These are phyloP conservation scores for Galendromus occidentalis DNA, from an alignment of 1,140 invertebrate species.

Conservation along the genomic window DNA sequence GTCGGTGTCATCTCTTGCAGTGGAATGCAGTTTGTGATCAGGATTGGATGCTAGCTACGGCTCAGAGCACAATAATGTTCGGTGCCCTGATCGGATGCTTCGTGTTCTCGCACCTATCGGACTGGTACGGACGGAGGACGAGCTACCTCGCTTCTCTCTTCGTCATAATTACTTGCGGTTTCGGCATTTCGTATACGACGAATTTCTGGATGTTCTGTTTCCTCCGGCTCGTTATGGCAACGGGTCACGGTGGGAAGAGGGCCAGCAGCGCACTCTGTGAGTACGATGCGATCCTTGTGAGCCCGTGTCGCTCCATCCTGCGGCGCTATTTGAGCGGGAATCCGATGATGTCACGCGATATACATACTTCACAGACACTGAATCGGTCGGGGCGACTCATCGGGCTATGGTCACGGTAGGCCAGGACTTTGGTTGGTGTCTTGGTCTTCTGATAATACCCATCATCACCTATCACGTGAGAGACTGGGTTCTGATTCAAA, in stretches of 20 bases:
- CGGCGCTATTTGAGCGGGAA: too few relatives aligned
- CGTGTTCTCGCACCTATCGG: neutral
- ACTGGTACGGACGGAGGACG: neutral
- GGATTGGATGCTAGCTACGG: neutral
- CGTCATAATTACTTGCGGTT: neutral
- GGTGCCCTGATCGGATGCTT: neutral
- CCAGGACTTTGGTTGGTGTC: neutral
- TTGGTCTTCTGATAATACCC: neutral
- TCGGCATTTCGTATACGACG: neutral
- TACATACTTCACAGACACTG: neutral
- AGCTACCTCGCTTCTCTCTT: neutral
- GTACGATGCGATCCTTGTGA: neutral
- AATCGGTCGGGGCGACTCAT: neutral
- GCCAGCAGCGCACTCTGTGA: neutral
- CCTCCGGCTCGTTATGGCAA: neutral
- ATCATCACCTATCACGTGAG: neutral
- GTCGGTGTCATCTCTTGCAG: neutral
- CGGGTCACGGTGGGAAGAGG: neutral
- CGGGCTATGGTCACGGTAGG: neutral
- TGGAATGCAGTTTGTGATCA: neutral
- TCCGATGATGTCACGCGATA: too few relatives aligned
- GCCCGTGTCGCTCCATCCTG: too few relatives aligned
- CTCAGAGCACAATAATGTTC: conserved; percentile 4
- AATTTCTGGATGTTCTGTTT: conserved; percentile 3
- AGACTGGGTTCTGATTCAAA: conserved; percentile 4